These are phyloP conservation scores for Halotydeus destructor DNA, from an alignment of 1,140 invertebrate species.

Conservation along the genomic window DNA sequence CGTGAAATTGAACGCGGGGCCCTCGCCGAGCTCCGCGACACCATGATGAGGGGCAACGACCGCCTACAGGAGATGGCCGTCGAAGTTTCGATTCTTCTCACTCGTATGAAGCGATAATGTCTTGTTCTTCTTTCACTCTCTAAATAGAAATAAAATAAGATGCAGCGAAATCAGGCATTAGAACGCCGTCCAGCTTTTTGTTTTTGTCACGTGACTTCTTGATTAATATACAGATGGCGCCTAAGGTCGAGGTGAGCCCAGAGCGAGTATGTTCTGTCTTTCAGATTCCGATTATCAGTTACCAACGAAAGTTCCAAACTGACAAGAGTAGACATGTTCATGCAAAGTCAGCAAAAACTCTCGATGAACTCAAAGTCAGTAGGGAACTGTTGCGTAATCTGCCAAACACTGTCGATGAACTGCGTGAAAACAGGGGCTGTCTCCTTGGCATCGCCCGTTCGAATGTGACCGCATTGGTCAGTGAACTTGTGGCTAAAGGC, in stretches of 20 bases:
- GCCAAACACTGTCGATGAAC: conserved; percentile 82
- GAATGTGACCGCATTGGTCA: conserved; percentile 66
- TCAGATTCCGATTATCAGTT: conserved; percentile 62
- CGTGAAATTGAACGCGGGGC: too few relatives aligned
- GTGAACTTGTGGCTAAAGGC: conserved; percentile 89
- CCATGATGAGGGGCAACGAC: too few relatives aligned
- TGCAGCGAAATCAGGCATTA: neutral
- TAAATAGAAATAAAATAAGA: too few relatives aligned
- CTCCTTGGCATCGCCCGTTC: conserved; percentile 53
- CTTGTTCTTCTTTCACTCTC: neutral
- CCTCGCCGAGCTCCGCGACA: too few relatives aligned
- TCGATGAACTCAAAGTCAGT: conserved; percentile 93
- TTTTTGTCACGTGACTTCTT: conserved; percentile 34
- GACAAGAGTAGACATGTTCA: conserved; percentile 78
- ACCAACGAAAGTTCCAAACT: conserved; percentile 80
- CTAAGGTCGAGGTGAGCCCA: conserved; percentile 83
- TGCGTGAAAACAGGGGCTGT: conserved; percentile 86
- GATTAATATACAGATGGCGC: conserved; percentile 78
- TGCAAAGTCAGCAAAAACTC: conserved; percentile 75
- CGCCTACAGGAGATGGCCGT: too few relatives aligned
- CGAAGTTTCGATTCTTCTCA: too few relatives aligned
- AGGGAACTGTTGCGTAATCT: conserved; percentile 68
- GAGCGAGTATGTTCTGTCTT: conserved; percentile 56
- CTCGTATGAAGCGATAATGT: too few relatives aligned
- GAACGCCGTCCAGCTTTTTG: neutral